phyloP scores from a whole-genome alignment of 2,113 vertebrate genomes.

The Tachuris rubrigastra region DNA sequence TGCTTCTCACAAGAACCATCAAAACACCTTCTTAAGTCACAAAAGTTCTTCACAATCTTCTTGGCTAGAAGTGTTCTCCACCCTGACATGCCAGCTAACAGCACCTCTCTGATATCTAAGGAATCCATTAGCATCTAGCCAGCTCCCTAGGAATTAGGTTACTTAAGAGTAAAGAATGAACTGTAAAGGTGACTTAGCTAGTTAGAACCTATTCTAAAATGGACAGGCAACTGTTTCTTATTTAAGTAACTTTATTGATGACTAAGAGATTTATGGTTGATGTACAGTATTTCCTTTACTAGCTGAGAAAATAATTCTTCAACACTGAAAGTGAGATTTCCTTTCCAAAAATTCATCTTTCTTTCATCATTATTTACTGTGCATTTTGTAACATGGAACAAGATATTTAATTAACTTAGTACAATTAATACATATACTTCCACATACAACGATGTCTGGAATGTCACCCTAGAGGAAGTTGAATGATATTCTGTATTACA shows the following conservation, averaged over 20 bases:
- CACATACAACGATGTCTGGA: not conserved
- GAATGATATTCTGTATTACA: slow-evolving; percentile 6
- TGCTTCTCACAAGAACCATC: not conserved
- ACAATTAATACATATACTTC: not conserved
- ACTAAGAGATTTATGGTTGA: not conserved
- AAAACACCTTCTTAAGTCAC: not conserved
- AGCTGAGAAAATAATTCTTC: not conserved
- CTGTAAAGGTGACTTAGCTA: not conserved
- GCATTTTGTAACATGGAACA: not conserved
- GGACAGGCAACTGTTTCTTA: not conserved
- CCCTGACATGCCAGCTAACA: not conserved
- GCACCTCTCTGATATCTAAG: not conserved
- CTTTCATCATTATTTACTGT: not conserved
- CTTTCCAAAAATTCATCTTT: not conserved
- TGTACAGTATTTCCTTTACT: not conserved
- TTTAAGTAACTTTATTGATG: not conserved
- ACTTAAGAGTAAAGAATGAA: not conserved
- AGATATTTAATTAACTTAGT: not conserved
- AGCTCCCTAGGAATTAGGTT: not conserved
- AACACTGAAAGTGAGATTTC: not conserved
- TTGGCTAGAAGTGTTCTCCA: not conserved
- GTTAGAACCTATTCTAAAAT: not conserved
- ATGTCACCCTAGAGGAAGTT: not conserved
- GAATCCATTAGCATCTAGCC: not conserved
- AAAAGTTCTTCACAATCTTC: not conserved